Percentiles rank a stretch among this genome's conserved stretches.
phyloP scores from a whole-genome alignment of 2,113 vertebrate genomes.

The Anas platyrhynchos region DNA sequence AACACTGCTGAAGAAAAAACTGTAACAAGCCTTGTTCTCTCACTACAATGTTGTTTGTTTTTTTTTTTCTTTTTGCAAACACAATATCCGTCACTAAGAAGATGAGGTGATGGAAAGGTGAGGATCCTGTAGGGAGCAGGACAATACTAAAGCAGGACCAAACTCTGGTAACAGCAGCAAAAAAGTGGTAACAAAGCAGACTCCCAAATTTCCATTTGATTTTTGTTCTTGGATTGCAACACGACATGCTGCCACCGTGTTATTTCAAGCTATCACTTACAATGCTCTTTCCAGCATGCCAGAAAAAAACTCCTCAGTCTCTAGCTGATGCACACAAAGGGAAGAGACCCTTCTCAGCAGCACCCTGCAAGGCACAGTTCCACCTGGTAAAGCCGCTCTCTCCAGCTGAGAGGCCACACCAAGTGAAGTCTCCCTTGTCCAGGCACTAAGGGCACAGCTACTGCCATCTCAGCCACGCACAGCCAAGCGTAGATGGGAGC shows the following conservation, averaged over 20 bases:
- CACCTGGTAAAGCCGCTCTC: background rate
- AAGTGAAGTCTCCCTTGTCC: background rate
- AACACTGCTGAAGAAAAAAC: background rate
- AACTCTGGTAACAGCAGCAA: background rate
- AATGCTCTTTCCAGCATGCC: background rate
- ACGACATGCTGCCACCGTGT: background rate
- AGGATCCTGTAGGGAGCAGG: conserved; percentile 25
- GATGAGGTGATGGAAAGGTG: conserved; percentile 38
- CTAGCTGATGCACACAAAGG: background rate
- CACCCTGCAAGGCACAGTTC: background rate
- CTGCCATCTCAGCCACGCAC: background rate
- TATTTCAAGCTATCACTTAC: background rate
- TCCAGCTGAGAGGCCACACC: background rate
- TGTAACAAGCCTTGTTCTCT: background rate
- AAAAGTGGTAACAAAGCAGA: background rate
- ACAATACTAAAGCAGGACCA: background rate
- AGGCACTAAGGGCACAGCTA: background rate
- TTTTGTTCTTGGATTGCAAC: conserved; percentile 19
- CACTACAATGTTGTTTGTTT: background rate
- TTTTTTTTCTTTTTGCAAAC: background rate
- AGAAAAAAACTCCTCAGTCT: background rate
- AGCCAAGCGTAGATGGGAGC: background rate
- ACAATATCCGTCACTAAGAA: conserved; percentile 47
- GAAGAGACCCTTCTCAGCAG: background rate
- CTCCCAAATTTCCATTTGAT: background rate